Base-by-base conservation (phyloP, 2,113 vertebrate species). In the Phasianus colchicus region DNA sequence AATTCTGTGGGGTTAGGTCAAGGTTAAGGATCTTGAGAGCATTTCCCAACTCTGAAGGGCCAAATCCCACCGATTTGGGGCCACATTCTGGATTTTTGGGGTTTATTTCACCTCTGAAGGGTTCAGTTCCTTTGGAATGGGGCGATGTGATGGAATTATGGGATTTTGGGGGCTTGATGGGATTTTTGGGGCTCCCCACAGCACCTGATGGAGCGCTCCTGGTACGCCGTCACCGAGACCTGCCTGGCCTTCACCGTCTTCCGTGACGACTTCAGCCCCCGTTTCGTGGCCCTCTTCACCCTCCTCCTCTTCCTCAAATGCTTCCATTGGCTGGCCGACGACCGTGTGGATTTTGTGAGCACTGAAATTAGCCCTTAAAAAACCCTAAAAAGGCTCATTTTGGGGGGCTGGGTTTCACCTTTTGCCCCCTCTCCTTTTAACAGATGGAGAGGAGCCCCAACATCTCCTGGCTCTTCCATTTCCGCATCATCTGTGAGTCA, bases 401-500 rank as follows among this genome's bases (percentile, higher is more conserved):
- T 3, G 15, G 42, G 3, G 15, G 36, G 7, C 2, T 36, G 70
- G 36, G 0, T 1, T 11, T 43, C 3, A 1, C 1, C 0, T 2
- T 3, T 11, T 16, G 42, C 6, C 42, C 3, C 22, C 2, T 13
- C 20, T n/a, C 13, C 43, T 22, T 42, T 30, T 55, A 15, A 11
- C 96, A 99, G 99, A 99, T 99, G 99, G 99, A 99, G 80, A 97
- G 99, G 74, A 99, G 99, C 96, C 99, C 99, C 38, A 99, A 99
- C 91, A 99, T 99, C 95, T 99, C 99, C 3, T 99, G 99, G 98
- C 96, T 99, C 42, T 99, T 99, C 64, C 99, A 99, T 95, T 98
- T 99, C 90, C 98, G 99, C 20, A 99, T 99, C 2, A 95, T 99
- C 78, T 99, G 99, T 99, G 96, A 99, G 99, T 99, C 73, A 47